phyloP scores from a whole-genome alignment of 2,113 vertebrate genomes.

The Bufo bufo region DNA sequence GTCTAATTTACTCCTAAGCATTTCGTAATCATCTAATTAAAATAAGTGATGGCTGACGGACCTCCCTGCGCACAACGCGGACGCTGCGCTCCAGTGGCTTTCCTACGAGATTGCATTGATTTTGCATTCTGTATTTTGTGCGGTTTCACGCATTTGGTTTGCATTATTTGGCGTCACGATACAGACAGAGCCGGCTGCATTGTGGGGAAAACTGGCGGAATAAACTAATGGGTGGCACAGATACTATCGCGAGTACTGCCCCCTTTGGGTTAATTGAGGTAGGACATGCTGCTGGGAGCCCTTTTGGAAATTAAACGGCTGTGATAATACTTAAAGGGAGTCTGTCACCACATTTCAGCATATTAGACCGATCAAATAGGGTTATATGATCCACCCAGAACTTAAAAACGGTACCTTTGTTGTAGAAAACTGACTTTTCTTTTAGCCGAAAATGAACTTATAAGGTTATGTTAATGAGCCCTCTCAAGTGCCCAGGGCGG shows the following conservation, averaged over 20 bases:
- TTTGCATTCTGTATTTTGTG: constrained; percentile 78
- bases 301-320: background rate
- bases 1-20: no score
- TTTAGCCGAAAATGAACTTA: no score
- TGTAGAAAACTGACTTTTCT: no score
- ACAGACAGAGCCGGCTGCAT: constrained; percentile 42
- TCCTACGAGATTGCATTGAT: constrained; percentile 68
- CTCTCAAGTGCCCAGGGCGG: no score
- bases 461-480: no score
- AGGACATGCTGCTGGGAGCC: background rate
- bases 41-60: background rate
- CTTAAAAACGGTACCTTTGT: no score
- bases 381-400: no score
- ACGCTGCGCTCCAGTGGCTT: background rate
- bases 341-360: no score
- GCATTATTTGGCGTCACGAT: constrained; percentile 63
- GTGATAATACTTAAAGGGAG: background rate
- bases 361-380: no score
- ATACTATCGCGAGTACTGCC: background rate
- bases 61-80: background rate
- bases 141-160: constrained; percentile 67
- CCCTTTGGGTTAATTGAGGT: background rate
- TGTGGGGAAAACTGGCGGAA: background rate
- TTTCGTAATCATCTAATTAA: no score
- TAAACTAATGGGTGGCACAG: background rate